Percentiles rank a stretch among this genome's conserved stretches.
Evolutionary conservation across 2,888 invertebrate genomes (phyloP).

Genomic region (Pyrocoelia pectoralis): DNA sequence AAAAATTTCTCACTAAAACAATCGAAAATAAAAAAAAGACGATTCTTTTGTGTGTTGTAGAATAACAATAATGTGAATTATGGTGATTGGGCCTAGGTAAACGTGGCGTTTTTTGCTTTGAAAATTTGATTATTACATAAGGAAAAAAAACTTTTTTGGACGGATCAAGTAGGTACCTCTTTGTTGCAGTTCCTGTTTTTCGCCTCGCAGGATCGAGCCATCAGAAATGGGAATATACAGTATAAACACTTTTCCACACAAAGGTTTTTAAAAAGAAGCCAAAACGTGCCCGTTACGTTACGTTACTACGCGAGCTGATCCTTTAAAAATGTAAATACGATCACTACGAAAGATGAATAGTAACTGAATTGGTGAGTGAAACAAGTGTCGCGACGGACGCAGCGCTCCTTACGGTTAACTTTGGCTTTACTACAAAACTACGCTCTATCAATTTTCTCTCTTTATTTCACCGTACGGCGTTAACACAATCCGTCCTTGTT

Average conservation of each 20-base stretch:
- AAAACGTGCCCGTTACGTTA: not conserved
- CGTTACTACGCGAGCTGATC: constrained; percentile 14
- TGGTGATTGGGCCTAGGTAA: too few relatives aligned
- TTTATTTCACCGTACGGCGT: not conserved
- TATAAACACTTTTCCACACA: constrained; percentile 22
- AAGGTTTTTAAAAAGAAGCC: not conserved
- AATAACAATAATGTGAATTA: too few relatives aligned
- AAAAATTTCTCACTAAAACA: too few relatives aligned
- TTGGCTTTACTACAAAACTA: constrained; percentile 24
- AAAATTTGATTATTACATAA: too few relatives aligned
- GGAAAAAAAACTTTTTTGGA: too few relatives aligned
- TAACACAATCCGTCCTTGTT: constrained; percentile 13
- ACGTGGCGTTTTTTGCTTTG: too few relatives aligned
- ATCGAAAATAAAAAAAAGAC: too few relatives aligned
- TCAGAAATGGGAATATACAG: constrained; percentile 23
- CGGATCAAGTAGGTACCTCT: constrained; percentile 20
- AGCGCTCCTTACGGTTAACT: constrained; percentile 27
- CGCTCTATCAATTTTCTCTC: constrained; percentile 9
- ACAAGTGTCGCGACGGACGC: constrained; percentile 31
- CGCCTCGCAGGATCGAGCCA: constrained; percentile 29
- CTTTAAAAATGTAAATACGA: constrained; percentile 16
- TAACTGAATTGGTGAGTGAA: constrained; percentile 21
- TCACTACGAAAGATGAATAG: constrained; percentile 21
- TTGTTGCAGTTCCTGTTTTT: constrained; percentile 21
- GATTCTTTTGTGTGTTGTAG: too few relatives aligned